These are phyloP conservation scores for Pseudopleuronectes americanus DNA, from an alignment of 2,797 vertebrate species.

Conservation along the genomic window DNA sequence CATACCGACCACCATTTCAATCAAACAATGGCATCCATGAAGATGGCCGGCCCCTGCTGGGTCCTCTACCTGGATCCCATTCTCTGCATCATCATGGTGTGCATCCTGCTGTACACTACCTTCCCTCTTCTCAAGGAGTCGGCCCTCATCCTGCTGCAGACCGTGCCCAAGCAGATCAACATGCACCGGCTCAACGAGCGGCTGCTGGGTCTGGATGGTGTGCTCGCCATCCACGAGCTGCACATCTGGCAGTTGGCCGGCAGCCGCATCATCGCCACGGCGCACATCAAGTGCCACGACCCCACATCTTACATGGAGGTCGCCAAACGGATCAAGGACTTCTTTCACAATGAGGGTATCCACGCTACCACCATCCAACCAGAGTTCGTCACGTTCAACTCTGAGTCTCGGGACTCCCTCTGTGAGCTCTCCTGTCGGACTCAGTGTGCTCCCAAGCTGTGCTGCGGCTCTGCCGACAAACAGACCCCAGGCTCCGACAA, in stretches of 20 bases:
- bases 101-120: conserved; percentile 96
- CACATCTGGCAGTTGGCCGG: conserved; percentile 98
- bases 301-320: conserved; percentile 97
- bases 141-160: conserved; percentile 97
- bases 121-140: conserved; percentile 98
- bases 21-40: conserved; percentile 71
- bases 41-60: conserved; percentile 92
- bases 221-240: conserved; percentile 95
- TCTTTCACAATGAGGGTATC: conserved; percentile 97
- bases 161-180: conserved; percentile 97
- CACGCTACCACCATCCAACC: conserved; percentile 99
- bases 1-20: conserved; percentile 80
- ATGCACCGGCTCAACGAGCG: conserved; percentile 90
- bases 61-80: conserved; percentile 96
- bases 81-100: conserved; percentile 95
- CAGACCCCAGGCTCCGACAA: conserved; percentile 63
- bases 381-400: conserved; percentile 93
- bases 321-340: conserved; percentile 96
- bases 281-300: conserved; percentile 98
- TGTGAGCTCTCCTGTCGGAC: conserved; percentile 97
- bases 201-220: conserved; percentile 89
- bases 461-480: conserved; percentile 86
- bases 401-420: conserved; percentile 86
- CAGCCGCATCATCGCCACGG: conserved; percentile 97
- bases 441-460: conserved; percentile 96